phyloP scores from a whole-genome alignment of 2,113 vertebrate species.

The Cariama cristata region DNA sequence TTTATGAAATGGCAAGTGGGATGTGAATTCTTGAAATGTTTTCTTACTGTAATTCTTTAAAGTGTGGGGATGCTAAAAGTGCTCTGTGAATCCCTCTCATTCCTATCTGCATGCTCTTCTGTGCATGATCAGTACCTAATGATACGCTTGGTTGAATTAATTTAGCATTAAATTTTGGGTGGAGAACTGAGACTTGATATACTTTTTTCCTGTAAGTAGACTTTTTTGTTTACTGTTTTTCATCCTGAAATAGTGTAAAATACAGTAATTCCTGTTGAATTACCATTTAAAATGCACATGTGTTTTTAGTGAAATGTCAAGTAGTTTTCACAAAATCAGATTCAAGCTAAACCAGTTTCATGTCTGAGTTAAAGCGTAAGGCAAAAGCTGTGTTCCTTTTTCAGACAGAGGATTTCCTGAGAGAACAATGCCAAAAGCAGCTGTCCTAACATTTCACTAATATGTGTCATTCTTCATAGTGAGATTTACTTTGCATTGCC shows the following conservation, averaged over 20 bases:
- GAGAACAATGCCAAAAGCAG: not conserved
- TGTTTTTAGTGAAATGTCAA: not conserved
- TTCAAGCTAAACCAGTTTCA: not conserved
- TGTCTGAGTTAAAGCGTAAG: not conserved
- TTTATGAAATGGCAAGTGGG: constrained; percentile 39
- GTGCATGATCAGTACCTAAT: not conserved
- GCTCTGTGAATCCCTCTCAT: not conserved
- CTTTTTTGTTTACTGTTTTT: not conserved
- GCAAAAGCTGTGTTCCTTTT: not conserved
- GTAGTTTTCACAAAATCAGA: not conserved
- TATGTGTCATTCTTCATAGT: not conserved
- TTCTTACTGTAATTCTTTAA: constrained; percentile 43
- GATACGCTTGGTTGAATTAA: not conserved
- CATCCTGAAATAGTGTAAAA: not conserved
- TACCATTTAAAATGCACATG: not conserved
- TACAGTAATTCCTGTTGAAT: not conserved
- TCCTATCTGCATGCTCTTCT: not conserved
- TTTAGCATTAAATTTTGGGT: not conserved
- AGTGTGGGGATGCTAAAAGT: not conserved
- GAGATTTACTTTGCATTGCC: not conserved
- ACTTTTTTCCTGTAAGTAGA: not conserved
- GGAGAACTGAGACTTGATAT: not conserved
- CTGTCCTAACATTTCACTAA: constrained; percentile 21
- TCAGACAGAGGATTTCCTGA: constrained; percentile 10
- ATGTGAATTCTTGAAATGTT: constrained; percentile 57